Conservation (phyloP, 2,888 invertebrate species). For the Erebia aethiops region DNA sequence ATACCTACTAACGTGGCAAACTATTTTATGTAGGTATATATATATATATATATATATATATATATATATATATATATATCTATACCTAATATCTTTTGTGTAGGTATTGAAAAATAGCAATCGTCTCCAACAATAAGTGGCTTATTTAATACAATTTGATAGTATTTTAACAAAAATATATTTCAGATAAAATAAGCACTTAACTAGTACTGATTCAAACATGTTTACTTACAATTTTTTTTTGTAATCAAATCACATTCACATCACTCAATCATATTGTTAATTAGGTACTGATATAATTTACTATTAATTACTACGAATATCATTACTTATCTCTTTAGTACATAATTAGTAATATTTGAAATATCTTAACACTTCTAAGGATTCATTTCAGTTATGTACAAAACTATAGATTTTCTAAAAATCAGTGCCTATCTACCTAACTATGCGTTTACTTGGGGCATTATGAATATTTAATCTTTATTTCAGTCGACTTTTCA, state of each 20-base stretch:
- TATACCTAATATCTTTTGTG: too few relatives aligned
- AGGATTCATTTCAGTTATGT: background rate
- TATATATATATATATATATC: too few relatives aligned
- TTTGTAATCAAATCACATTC: background rate
- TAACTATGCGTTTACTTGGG: background rate
- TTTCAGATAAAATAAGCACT: background rate
- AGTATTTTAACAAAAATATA: background rate
- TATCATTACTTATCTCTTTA: background rate
- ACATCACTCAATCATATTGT: background rate
- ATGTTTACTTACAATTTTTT: background rate
- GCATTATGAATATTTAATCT: background rate
- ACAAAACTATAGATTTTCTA: conserved; percentile 1
- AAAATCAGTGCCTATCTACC: background rate
- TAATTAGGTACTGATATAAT: background rate
- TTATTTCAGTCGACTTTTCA: background rate
- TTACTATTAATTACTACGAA: background rate
- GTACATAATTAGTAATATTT: background rate
- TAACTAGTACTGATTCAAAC: background rate
- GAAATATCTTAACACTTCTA: background rate
- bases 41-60: too few relatives aligned
- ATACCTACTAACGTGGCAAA: too few relatives aligned
- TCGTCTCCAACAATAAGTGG: background rate
- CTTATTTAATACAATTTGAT: background rate
- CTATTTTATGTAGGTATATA: too few relatives aligned
- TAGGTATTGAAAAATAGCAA: too few relatives aligned